phyloP scores from a whole-genome alignment of 1,140 invertebrate genomes.

The Riptortus pedestris region DNA sequence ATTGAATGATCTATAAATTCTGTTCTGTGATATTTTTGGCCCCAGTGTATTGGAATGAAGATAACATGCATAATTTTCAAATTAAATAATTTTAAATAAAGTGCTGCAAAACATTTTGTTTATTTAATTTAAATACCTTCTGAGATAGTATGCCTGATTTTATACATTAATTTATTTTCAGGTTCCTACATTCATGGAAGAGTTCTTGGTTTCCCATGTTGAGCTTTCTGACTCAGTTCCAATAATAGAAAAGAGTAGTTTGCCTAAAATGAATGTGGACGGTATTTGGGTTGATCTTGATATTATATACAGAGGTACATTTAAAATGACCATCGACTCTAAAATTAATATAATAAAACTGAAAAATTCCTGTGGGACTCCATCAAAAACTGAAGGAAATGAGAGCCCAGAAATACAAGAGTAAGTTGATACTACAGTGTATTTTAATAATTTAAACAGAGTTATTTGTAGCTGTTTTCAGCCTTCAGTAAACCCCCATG shows the following conservation, averaged over 20 bases:
- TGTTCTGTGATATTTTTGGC: too few species aligned
- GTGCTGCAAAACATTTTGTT: too few species aligned
- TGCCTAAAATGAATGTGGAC: constrained; percentile 62
- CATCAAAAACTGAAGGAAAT: not conserved
- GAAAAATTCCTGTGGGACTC: constrained; percentile 21
- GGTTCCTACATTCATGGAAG: constrained; percentile 81
- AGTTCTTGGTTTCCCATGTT: constrained; percentile 63
- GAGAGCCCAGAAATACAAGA: not conserved
- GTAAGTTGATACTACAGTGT: not conserved
- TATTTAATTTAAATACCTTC: too few species aligned
- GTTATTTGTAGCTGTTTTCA: not conserved
- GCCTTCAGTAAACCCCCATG: too few species aligned
- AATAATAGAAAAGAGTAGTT: constrained; percentile 58
- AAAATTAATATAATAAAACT: constrained; percentile 90
- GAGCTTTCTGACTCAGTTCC: constrained; percentile 66
- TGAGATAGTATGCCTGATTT: too few species aligned
- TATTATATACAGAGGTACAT: constrained; percentile 75
- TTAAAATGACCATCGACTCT: constrained; percentile 85
- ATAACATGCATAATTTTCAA: too few species aligned
- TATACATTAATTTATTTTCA: constrained; percentile 36
- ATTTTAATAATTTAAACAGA: too few species aligned
- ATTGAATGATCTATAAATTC: too few species aligned
- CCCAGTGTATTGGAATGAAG: too few species aligned
- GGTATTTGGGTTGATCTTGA: constrained; percentile 87
- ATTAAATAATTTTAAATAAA: too few species aligned